Base-by-base conservation (phyloP, 2,888 invertebrate species). In the Cataglyphis livida region DNA sequence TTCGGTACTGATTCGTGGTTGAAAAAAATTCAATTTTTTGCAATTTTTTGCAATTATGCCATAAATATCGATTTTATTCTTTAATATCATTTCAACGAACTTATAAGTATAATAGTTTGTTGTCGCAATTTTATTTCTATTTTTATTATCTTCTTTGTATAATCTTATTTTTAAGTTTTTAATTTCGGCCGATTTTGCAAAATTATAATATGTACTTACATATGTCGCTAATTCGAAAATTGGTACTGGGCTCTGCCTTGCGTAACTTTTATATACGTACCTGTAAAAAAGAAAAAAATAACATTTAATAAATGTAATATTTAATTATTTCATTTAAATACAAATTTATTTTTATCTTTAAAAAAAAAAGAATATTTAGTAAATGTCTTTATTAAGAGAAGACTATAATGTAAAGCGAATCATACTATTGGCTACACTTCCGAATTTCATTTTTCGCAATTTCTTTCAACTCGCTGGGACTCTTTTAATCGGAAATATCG, bases 151-250 rank as follows among this genome's bases (percentile, higher is more conserved):
- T 3, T 48, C 5, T 38, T 28, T 7, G n/a, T 0, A 18, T 32
- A 66, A 66, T 54, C 18, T 51, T 28, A 38, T 25, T n/a, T 65
- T 21, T 35, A 35, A 35, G 32, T 28, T 74, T 64, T 64, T 44
- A 44, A 64, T 64, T 2, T 41, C 10, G 21, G 15, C 10, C 4
- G 10, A 4, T 51, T 51, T 28, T 38, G 6, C 2, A 10, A 66
- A 75, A 38, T 12, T 66, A 4, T 51, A 38, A 51, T 66, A 75
- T 48, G 25, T 66, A 75, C 75, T 51, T 66, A 66, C 12, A 51
- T 18, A 35, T 48, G 28, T 18, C 28, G 61, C 15, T 41, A 18
- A 73, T 38, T 70, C 35, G n/a, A 4, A 38, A 73, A 12, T 61
- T n/a, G 21, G 3, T 25, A 32, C n/a, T 25, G 44, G 7, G 18